phyloP scores from a whole-genome alignment of 2,113 vertebrate genomes.

The Podilymbus podiceps region DNA sequence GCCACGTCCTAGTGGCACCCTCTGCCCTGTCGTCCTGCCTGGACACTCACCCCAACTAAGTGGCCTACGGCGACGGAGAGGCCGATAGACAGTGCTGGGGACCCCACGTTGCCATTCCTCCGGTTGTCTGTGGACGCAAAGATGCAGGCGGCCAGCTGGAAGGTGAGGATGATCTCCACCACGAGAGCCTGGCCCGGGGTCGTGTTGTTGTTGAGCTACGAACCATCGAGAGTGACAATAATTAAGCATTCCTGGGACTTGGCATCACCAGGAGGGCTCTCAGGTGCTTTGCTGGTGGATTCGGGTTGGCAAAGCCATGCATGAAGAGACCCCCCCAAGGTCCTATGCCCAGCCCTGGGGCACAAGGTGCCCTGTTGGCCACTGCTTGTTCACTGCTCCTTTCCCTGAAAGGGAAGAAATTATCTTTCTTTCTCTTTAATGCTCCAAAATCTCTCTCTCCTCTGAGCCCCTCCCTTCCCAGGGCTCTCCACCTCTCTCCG shows the following conservation, averaged over 20 bases:
- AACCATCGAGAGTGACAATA: not conserved
- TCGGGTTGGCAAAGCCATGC: not conserved
- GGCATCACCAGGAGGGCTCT: rapidly evolving
- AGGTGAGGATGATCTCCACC: conserved; percentile 79
- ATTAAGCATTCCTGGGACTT: not conserved
- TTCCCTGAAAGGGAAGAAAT: not conserved
- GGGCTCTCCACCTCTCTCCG: not conserved
- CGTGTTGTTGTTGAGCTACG: conserved; percentile 70
- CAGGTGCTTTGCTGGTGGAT: not conserved
- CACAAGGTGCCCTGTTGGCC: not conserved
- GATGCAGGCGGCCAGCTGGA: conserved; percentile 79
- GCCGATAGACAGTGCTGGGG: conserved; percentile 73
- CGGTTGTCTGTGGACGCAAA: conserved; percentile 74
- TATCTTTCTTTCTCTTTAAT: not conserved
- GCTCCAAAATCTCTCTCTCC: not conserved
- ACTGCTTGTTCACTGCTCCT: not conserved
- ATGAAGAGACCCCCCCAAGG: rapidly evolving
- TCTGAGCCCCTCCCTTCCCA: rapidly evolving
- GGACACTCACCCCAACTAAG: conserved; percentile 77
- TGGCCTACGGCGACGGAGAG: conserved; percentile 79
- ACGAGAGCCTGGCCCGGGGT: conserved; percentile 70
- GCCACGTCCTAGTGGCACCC: rapidly evolving
- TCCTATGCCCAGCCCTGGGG: not conserved
- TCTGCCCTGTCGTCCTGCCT: too few species aligned
- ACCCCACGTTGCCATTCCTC: conserved; percentile 61